These are phyloP conservation scores for Kuschelorhynchus macadamiae DNA, from an alignment of 2,888 invertebrate species.

Conservation along the genomic window DNA sequence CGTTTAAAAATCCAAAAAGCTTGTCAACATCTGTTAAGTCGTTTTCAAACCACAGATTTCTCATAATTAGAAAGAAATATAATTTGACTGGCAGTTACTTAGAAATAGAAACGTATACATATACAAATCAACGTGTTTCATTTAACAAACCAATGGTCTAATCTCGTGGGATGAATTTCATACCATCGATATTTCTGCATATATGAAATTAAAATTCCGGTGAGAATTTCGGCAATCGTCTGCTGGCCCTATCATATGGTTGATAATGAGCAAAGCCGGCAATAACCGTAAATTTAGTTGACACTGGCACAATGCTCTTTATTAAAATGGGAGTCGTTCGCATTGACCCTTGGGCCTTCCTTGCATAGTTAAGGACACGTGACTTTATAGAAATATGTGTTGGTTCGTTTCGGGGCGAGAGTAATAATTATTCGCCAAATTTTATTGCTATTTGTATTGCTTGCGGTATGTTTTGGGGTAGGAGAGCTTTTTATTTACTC, in stretches of 20 bases:
- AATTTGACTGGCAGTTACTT: no score
- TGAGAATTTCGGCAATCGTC: slow-evolving; percentile 22
- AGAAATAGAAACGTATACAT: no score
- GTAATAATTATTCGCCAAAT: background rate
- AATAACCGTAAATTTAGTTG: slow-evolving; percentile 50
- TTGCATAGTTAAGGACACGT: slow-evolving; percentile 44
- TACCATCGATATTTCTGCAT: no score
- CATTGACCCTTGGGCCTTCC: slow-evolving; percentile 43
- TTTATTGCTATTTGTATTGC: background rate
- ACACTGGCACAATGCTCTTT: slow-evolving; percentile 48
- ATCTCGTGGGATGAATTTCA: no score
- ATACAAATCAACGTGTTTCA: no score
- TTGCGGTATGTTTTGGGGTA: background rate
- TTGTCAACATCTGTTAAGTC: no score
- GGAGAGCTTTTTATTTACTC: no score
- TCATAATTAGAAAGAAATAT: no score
- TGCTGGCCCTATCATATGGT: slow-evolving; percentile 20
- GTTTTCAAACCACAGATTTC: no score
- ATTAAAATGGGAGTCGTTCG: slow-evolving; percentile 42
- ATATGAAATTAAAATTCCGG: slow-evolving; percentile 26
- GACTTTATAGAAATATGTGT: slow-evolving; percentile 39
- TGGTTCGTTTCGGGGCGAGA: slow-evolving; percentile 16
- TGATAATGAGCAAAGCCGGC: slow-evolving; percentile 45
- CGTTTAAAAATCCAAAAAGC: no score
- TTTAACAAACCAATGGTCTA: no score